Base-by-base conservation (phyloP, 2,113 vertebrate genomes). In the Gopherus evgoodei region DNA sequence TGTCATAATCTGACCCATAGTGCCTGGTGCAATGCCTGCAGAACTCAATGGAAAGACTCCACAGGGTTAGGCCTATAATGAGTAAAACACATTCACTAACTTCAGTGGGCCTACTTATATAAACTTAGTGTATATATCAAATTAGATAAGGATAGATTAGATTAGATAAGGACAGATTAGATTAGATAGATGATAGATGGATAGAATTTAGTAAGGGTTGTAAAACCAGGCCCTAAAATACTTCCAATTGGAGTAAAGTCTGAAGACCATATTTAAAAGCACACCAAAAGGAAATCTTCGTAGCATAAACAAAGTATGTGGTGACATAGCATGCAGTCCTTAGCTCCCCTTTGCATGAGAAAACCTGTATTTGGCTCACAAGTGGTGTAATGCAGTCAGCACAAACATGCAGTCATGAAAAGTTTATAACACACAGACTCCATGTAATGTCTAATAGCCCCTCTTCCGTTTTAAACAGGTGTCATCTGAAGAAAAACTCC, bases 381-480 rank as follows among this genome's bases (percentile, higher is more conserved):
- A 90, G 78, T 7, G 59, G n/a, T 24, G 27, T 90, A 81, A 92
- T 81, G 86, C 86, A 76, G n/a, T 72, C 88, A 79, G 50, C 76
- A 22, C 9, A 54, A 50, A 80, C 76, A 87, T 75, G 81, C 78
- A 82, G 49, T 44, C 88, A 94, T 82, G 89, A 97, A 95, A 21
- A 35, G 12, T 53, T 83, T 94, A 95, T 31, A 89, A 27, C 81
- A 84, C 84, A 90, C 79, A 87, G 93, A 14, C 5, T 78, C 42
- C 11, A 0, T 21, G 25, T 95, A 87, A 96, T 31, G 4, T 88
- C 38, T 0, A n/a, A 96, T 38, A 35, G 75, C 56, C 50, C 25
- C 85, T 75, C 92, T 92, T 85, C 57, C 76, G 38, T 69, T 88
- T 88, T 87, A 96, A 96, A 96, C 90, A 95, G 83, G 87, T 35